Conservation (phyloP, 2,888 invertebrate species). For the Volucella bombylans region DNA sequence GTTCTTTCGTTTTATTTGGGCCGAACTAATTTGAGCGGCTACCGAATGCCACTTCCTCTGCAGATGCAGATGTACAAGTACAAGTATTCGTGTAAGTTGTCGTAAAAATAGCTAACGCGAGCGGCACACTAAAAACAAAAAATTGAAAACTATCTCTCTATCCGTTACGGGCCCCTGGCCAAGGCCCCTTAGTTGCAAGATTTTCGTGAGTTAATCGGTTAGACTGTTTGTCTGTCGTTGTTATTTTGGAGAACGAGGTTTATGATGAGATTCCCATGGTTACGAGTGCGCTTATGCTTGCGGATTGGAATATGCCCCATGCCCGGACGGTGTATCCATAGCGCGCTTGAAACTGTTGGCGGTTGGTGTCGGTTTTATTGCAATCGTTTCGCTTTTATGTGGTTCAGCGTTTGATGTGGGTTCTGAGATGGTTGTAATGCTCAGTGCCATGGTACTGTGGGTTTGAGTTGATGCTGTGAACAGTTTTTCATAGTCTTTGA, state of each 20-base stretch:
- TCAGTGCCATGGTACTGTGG: not conserved
- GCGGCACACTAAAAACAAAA: conserved; percentile 43
- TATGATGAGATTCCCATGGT: conserved; percentile 68
- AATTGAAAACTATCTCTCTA: conserved; percentile 26
- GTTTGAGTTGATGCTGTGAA: conserved; percentile 15
- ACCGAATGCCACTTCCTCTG: conserved; percentile 70
- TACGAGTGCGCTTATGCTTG: not conserved
- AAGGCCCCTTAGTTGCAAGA: conserved; percentile 42
- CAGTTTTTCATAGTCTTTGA: conserved; percentile 9
- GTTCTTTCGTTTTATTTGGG: conserved; percentile 59
- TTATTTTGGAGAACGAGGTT: conserved; percentile 47
- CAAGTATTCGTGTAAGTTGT: conserved; percentile 45
- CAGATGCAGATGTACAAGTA: conserved; percentile 37
- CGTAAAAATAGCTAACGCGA: conserved; percentile 68
- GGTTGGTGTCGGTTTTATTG: conserved; percentile 53
- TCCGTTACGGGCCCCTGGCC: not conserved
- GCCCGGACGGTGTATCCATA: no score
- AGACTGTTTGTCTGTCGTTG: conserved; percentile 53
- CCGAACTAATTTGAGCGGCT: conserved; percentile 69
- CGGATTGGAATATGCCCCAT: not conserved
- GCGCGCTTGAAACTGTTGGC: conserved; percentile 31
- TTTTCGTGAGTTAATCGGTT: conserved; percentile 66
- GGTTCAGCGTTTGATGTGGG: conserved; percentile 72
- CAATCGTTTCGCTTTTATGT: conserved; percentile 71
- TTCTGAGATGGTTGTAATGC: conserved; percentile 50